Evolutionary conservation across 2,888 invertebrate species (phyloP).

Genomic region (Suillia variegata): DNA sequence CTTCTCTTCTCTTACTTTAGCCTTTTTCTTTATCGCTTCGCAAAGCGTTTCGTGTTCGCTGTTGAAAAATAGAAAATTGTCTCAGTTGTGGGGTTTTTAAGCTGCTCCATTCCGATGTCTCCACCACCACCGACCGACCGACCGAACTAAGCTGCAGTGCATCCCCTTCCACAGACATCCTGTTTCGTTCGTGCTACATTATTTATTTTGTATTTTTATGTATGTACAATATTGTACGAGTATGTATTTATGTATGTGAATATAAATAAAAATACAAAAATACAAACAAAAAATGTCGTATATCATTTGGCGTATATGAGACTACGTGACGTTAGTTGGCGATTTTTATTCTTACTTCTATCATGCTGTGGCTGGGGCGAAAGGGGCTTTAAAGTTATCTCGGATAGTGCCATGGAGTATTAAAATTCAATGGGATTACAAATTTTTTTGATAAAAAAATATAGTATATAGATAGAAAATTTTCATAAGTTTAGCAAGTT

Average conservation of each 20-base stretch:
- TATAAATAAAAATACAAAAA: too few relatives aligned
- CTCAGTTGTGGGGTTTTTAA: not conserved
- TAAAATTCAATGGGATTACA: too few relatives aligned
- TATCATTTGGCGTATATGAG: not conserved
- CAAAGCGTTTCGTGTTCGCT: not conserved
- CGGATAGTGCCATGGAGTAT: too few relatives aligned
- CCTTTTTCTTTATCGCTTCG: not conserved
- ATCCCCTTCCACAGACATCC: not conserved
- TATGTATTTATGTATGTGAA: too few relatives aligned
- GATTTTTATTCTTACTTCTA: conserved; percentile 2
- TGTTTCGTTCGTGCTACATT: not conserved
- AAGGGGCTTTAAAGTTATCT: too few relatives aligned
- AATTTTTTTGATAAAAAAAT: too few relatives aligned
- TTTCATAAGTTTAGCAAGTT: too few relatives aligned
- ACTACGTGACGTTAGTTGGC: conserved; percentile 1
- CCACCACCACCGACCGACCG: not conserved
- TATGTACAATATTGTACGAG: too few relatives aligned
- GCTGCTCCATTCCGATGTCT: not conserved
- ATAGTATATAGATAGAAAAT: too few relatives aligned
- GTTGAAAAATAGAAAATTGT: not conserved
- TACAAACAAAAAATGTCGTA: not conserved
- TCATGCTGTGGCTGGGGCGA: too few relatives aligned
- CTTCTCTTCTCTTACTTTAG: not conserved
- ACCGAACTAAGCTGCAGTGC: not conserved
- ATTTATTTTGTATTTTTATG: conserved; percentile 1